A percentile compares a stretch with the other conserved stretches of the same genome.
phyloP scores from a whole-genome alignment of 2,888 invertebrate genomes.

The Clivina fossor region DNA sequence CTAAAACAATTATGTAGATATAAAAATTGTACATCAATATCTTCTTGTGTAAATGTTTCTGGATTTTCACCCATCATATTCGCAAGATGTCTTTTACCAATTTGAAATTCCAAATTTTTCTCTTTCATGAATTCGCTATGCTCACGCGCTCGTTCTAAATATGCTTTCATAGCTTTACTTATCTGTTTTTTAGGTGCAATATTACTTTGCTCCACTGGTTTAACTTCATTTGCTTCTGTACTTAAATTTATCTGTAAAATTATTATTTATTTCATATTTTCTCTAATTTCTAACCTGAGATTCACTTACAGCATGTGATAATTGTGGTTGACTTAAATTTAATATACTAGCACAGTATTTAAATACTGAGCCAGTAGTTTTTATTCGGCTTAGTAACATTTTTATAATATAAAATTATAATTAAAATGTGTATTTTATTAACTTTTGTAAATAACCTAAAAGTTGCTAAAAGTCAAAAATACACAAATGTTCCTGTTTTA shows the following conservation, averaged over 20 bases:
- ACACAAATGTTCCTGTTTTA: too few species aligned
- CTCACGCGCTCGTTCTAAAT: slow-evolving; percentile 77
- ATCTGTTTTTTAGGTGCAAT: slow-evolving; percentile 59
- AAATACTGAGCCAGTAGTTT: slow-evolving; percentile 11
- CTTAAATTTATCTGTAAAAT: slow-evolving; percentile 26
- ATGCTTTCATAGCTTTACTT: slow-evolving; percentile 88
- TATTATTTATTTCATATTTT: slow-evolving; percentile 9
- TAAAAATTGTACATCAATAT: slow-evolving; percentile 74
- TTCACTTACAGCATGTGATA: slow-evolving; percentile 21
- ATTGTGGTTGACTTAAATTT: slow-evolving; percentile 11
- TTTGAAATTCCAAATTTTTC: slow-evolving; percentile 78
- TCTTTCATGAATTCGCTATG: slow-evolving; percentile 83
- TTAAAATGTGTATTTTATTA: not conserved
- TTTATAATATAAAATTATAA: not conserved
- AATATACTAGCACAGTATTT: slow-evolving; percentile 20
- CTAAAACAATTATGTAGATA: slow-evolving; percentile 18
- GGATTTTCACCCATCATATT: slow-evolving; percentile 98
- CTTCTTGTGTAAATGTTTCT: slow-evolving; percentile 82
- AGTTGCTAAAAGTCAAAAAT: too few species aligned
- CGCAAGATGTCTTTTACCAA: slow-evolving; percentile 93
- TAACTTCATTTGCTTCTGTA: slow-evolving; percentile 11
- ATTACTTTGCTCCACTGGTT: slow-evolving; percentile 12
- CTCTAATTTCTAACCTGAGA: slow-evolving; percentile 15
- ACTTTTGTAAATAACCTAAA: too few species aligned
- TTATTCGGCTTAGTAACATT: slow-evolving; percentile 29